Base-by-base conservation (phyloP, 1,140 invertebrate species). In the Cardiocondyla obscurior region DNA sequence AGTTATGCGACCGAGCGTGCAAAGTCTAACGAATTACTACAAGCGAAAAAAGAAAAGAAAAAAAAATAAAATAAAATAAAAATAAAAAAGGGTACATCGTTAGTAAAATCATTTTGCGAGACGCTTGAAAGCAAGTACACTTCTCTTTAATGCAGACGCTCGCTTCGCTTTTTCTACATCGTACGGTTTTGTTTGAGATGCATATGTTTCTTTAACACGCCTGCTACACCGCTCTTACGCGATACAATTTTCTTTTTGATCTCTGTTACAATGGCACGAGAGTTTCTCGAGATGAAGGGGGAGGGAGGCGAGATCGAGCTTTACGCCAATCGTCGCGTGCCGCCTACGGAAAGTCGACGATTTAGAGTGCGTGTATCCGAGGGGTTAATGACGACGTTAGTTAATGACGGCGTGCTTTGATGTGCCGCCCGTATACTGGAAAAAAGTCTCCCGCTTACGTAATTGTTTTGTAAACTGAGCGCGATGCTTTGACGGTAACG, bases 401-500 rank as follows among this genome's bases (percentile, higher is more conserved):
- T 87, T 88, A 87, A 88, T 88, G 87, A 88, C 70, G 86, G 1
- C 25, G 28, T 30, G 39, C 81, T 87, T 87, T 87, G 85, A 87
- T 86, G 81, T 74, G 39, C 81, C 81, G 64, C 67, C 67, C 72
- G 69, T 49, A 62, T 60, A 30, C 70, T 57, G 42, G 65, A 87
- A 85, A 87, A 86, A 86, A 82, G 81, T 76, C 51, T 86, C 85
- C 81, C 72, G 77, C 44, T 81, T 73, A 49, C 64, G 70, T 88
- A 88, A 88, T 88, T 87, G 86, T 88, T 88, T 88, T 88, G 85
- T 87, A 87, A 87, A 87, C 85, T 83, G 85, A 84, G 57, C 46
- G 74, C 86, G 76, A 81, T 76, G 82, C 85, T 88, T 87, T 87
- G 85, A 88, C 67, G 81, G 49, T 14, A 22, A 69, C 42, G 84